phyloP scores from a whole-genome alignment of 35 echinoderm and acorn worm genomes.

The Eucidaris tribuloides region DNA sequence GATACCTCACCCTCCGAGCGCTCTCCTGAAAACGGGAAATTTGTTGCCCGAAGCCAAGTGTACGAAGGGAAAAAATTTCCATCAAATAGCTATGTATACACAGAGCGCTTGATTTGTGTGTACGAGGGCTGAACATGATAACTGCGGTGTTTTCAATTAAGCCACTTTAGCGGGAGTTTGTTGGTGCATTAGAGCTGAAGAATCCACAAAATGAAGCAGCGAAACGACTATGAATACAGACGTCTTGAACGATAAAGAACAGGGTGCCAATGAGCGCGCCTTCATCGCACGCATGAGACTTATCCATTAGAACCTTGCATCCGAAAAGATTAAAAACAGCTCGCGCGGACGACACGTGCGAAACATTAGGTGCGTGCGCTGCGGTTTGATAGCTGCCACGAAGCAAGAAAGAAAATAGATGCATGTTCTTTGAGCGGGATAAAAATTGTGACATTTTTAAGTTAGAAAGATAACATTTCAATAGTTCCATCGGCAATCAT shows the following conservation, averaged over 20 bases:
- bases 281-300: too few relatives aligned
- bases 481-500: neutral
- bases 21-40: slow-evolving; percentile 9
- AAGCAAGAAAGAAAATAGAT: neutral
- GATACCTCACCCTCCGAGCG: neutral
- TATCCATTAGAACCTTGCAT: too few relatives aligned
- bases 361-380: neutral
- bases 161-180: neutral
- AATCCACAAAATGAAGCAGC: neutral
- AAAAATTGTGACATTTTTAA: slow-evolving; percentile 16
- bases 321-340: too few relatives aligned
- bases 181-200: slow-evolving; percentile 16
- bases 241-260: neutral
- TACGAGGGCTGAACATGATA: neutral
- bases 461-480: neutral
- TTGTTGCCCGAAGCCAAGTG: neutral
- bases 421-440: neutral
- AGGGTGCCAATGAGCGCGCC: neutral
- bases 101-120: neutral
- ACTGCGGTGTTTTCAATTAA: slow-evolving; percentile 30
- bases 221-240: neutral
- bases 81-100: neutral
- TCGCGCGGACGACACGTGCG: neutral
- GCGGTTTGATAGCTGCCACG: neutral
- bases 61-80: neutral